Base-by-base conservation (phyloP, 92 coral and sea anemone species). In the Epizoanthus illoricatus region DNA sequence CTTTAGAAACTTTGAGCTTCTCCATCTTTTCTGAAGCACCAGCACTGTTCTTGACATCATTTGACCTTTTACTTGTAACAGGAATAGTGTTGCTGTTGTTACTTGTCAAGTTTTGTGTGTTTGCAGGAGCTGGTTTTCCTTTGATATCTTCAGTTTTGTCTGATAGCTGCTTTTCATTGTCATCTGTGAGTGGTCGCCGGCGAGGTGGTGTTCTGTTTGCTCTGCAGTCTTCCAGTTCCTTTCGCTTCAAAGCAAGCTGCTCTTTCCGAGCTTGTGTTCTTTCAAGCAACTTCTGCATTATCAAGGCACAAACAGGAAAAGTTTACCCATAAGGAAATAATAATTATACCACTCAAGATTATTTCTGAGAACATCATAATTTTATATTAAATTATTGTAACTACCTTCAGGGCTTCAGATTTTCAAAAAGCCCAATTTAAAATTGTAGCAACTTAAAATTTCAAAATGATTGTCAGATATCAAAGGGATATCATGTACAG, bases 241-340 rank as follows among this genome's bases (percentile, higher is more conserved):
- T 93, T 40, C 93, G 87, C 79, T 95, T 95, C 81, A 86, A 86
- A 36, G 89, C 89, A 68, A 95, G 95, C 47, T 92, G 95, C 58
- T 92, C 92, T 79, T 95, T 95, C 52, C 98, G 82, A 65, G 97
- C 95, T 84, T 95, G 98, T 13, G 98, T 95, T 76, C 98, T 89
- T 42, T 89, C 97, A 42, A 95, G 86, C 5, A 95, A 87, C 90
- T 95, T 95, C 98, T 95, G 69, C 40, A n/a, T 76, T 61, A 10
- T 42, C 23, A n/a, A 72, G 6, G 18, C 47, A 69, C 13, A n/a
- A 63, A 11, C 19, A 63, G 7, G 21, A 11, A 33, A 39, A 69
- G 9, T 69, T 33, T 15, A 67, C 49, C 13, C 3, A 19, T 13
- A 17, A 33, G 3, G 18, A 68, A 68, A 67, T 6, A 68, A 67